phyloP scores from a whole-genome alignment of 2,888 invertebrate species.

The Gymnosoma rotundatum region DNA sequence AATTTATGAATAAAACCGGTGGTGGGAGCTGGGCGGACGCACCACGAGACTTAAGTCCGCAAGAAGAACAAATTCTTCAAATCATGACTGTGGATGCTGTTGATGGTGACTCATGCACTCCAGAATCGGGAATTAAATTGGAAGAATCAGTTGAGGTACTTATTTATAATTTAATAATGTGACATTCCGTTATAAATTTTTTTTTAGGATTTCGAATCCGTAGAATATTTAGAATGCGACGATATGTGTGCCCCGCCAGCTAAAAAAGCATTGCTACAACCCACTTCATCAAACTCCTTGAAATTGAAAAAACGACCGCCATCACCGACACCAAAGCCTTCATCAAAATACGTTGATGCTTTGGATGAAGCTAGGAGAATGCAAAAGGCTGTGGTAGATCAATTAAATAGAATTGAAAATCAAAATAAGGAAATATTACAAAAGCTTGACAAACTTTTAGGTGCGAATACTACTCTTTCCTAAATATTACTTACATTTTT shows the following conservation, averaged over 20 bases:
- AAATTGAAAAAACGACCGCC: no score
- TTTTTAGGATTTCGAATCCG: background rate
- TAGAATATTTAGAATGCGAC: background rate
- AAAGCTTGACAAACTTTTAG: background rate
- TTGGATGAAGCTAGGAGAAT: no score
- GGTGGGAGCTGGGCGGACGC: background rate
- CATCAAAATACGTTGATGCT: no score
- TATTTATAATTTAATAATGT: background rate
- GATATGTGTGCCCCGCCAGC: background rate
- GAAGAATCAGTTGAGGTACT: background rate
- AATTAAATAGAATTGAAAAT: background rate
- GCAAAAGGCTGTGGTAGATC: no score
- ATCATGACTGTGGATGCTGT: conserved; percentile 22
- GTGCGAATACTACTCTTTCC: no score
- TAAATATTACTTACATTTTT: no score
- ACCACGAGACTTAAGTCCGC: background rate
- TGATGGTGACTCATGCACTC: conserved; percentile 11
- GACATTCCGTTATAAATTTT: background rate
- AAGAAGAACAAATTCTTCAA: conserved; percentile 19
- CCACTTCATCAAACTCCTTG: no score
- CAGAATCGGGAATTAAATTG: background rate
- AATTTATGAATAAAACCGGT: conserved; percentile 13
- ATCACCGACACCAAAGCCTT: no score
- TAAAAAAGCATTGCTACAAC: no score
- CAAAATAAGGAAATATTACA: background rate